Evolutionary conservation across 2,113 vertebrate species (phyloP), one percentile per base, ranked within the genome.

Genomic region (Cyprinus carpio): DNA sequence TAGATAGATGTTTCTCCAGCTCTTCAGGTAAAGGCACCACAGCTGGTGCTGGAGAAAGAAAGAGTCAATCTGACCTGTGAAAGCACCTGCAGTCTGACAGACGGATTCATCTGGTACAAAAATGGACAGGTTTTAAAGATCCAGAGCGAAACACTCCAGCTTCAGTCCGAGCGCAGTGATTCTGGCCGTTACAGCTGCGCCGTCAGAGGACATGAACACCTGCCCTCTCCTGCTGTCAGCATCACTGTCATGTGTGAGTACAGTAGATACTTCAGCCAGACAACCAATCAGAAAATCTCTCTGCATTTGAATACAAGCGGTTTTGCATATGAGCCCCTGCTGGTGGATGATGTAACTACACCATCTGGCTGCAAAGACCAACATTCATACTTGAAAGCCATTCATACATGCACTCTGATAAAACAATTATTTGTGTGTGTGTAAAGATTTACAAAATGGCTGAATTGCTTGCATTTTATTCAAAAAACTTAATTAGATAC

Each of bases 181-280:
- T 34, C 67, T 58, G 69, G 69, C 20, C 51, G 56, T n/a, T 83
- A 83, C 81, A 72, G 27, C 27, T 83, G 81, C n/a, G 67, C 81
- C 29, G 11, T 83, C 25, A 49, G 29, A n/a, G 69, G 31, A 74
- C 65, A 83, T 2, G 23, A 27, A 71, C 29, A 58, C 25, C 49
- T 71, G 29, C 43, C 16, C 3, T 83, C 81, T 56, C 49, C 67
- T 74, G 81, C 29, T 9, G 49, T 37, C 34, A 74, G 0, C 34
- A 10, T 83, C n/a, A 16, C 16, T 7, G 69, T 83, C 10, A 18
- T 27, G 81, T 54, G 20, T 31, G 81, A 51, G 64, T n/a, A n/a
- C n/a, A n/a, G n/a, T 13, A 2, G 13, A 31, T 31, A 6, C 56
- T 60, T n/a, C 9, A 60, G 11, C 56, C 56, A 60, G 20, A 60